Evolutionary conservation across 2,888 invertebrate genomes (phyloP), one percentile per base, ranked within the genome.

Genomic region (Ischnus inquisitorius): DNA sequence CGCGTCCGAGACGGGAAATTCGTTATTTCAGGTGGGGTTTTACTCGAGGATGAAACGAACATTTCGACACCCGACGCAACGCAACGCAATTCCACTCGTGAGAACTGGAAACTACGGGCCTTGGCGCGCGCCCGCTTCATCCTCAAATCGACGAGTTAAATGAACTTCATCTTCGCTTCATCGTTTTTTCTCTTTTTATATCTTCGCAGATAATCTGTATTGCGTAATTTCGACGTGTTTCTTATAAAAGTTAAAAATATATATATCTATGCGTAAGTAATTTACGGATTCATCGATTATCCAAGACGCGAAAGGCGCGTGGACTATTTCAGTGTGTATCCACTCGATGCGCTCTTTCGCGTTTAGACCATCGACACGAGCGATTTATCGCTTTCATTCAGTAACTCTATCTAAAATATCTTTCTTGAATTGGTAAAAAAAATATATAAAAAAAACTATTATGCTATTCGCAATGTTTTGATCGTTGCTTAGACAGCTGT

Each of bases 401-500:
- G 60, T 14, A 41, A 16, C 43, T 60, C 34, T 14, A 68, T 64
- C 28, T 34, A 62, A 25, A 22, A 22, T 54, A 54, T 54, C n/a
- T 22, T 22, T 22, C 22, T 54, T 22, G 19, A 19, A 22, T 12
- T 60, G 43, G 10, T 41, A 46, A 25, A 14, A 51, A 16, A 4
- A 19, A 14, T 39, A 75, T 25, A 10, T 10, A 51, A 19, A 62
- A 22, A 34, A 34, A 22, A 22, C 46, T 39, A 60, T 46, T 28
- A 25, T 60, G 25, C 14, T 10, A 19, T 14, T 34, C 28, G 28
- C 25, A 41, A 60, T 72, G 16, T 74, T 43, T 77, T 16, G 22
- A 77, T n/a, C 14, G 22, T 60, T 54, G 62, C 67, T 90, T 77
- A 93, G 22, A 93, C 92, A 16, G 92, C 90, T 57, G 92, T 92